These are phyloP conservation scores for Stichodactyla helianthus DNA, from an alignment of 64 coral and sea anemone genomes.

Conservation along the genomic window DNA sequence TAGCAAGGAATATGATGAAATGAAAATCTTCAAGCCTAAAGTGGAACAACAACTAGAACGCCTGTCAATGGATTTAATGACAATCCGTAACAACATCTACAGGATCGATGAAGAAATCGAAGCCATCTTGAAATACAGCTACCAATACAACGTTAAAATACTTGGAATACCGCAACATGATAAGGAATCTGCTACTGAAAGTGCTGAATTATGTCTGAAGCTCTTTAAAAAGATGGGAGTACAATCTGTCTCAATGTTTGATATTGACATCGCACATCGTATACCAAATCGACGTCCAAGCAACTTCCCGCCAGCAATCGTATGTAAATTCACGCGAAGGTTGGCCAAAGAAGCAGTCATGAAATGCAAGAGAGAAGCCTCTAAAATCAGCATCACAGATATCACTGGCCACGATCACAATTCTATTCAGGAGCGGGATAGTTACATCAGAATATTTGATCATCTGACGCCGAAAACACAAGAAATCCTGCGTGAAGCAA, in stretches of 20 bases:
- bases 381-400: too few relatives aligned
- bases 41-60: too few relatives aligned
- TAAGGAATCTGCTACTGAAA: conserved; percentile 22
- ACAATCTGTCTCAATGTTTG: not conserved
- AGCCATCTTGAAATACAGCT: conserved; percentile 26
- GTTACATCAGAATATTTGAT: not conserved
- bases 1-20: too few relatives aligned
- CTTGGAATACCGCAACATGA: conserved; percentile 15
- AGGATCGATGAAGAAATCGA: conserved; percentile 27
- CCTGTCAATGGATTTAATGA: too few relatives aligned
- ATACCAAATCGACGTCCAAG: too few relatives aligned
- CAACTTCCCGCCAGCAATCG: too few relatives aligned
- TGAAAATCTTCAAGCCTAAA: too few relatives aligned
- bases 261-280: too few relatives aligned
- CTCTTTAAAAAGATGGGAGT: conserved; percentile 28
- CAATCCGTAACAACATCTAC: too few relatives aligned
- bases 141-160: conserved; percentile 39
- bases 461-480: conserved; percentile 15
- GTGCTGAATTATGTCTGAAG: not conserved
- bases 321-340: too few relatives aligned
- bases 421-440: not conserved
- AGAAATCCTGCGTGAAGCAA: not conserved
- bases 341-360: too few relatives aligned
- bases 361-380: too few relatives aligned
- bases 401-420: not conserved